Percentiles rank a stretch among this genome's conserved stretches.
These are phyloP conservation scores for Patagioenas fasciata DNA, from an alignment of 2,113 vertebrate species.

Conservation along the genomic window DNA sequence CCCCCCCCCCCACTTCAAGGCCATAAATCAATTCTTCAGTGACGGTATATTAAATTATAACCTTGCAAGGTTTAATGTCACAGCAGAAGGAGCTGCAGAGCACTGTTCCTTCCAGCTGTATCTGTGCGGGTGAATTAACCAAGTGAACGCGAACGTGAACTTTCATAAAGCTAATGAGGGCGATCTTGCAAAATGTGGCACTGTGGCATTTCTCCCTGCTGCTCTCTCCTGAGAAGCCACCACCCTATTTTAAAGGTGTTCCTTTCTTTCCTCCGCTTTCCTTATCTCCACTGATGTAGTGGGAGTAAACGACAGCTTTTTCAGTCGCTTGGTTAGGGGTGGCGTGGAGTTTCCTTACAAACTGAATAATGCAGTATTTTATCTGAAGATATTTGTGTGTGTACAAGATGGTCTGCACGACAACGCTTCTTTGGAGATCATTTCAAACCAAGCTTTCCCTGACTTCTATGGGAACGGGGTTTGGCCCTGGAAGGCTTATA, in stretches of 20 bases:
- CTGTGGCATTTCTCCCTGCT: background rate
- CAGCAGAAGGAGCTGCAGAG: constrained; percentile 55
- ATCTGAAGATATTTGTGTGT: background rate
- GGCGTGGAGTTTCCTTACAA: background rate
- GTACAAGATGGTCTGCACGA: background rate
- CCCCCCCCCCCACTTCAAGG: background rate
- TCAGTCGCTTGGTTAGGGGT: background rate
- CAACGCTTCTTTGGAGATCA: background rate
- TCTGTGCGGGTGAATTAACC: constrained; percentile 48
- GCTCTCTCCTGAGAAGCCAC: background rate
- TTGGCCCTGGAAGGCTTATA: background rate
- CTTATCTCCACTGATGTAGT: background rate
- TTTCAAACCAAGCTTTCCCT: background rate
- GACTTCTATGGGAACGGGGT: background rate
- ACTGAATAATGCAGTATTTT: background rate
- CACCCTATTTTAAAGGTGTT: background rate
- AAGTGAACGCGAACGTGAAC: background rate
- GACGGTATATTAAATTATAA: constrained; percentile 62
- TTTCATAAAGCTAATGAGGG: background rate
- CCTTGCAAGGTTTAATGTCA: constrained; percentile 74
- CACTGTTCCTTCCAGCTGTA: constrained; percentile 28
- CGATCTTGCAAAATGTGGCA: background rate
- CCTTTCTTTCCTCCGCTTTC: background rate
- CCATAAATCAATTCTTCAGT: constrained; percentile 65
- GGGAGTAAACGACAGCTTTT: background rate